Base-by-base conservation (phyloP, 1,140 invertebrate species). In the Hirudo medicinalis region DNA sequence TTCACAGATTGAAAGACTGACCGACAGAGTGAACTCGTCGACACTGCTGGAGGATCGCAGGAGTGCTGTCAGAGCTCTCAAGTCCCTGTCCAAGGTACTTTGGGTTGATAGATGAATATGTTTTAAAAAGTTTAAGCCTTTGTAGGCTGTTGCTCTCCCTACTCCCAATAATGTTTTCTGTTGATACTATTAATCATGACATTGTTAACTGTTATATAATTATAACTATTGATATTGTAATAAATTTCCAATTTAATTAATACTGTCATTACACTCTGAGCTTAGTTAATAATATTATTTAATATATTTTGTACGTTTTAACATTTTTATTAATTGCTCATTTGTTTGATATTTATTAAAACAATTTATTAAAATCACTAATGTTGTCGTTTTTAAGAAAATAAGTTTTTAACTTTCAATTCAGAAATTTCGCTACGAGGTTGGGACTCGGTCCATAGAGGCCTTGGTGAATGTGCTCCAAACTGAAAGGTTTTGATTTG, bases 401-500 rank as follows among this genome's bases (percentile, higher is more conserved):
- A 63, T 13, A 63, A 63, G 11, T n/a, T 63, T 32, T 22, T 32
- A 25, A 63, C 57, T 1, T 63, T 63, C 19, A 32, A 19, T 25
- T 63, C 73, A 86, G 78, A 95, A 92, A 79, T 94, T 92, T 80
- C 85, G 95, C 13, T 84, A 98, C 5, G 92, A 97, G 83, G 95
- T 99, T 67, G 95, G 94, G 25, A 93, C 93, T 15, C 90, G 92
- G 78, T 93, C 90, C 29, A 92, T 99, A 90, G 89, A 92, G 76
- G 86, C 89, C 9, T 81, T 99, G 13, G 86, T 87, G 29, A 80
- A 83, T 72, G 82, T 86, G 32, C 75, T 86, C 66, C 79, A 84
- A 74, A 79, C 76, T 53, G 83, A 85, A 75, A 80, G 80, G 79
- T 80, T 49, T 49, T 17, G 43, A 15, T 13, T 49, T 32, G 25